Evolutionary conservation across 2,888 invertebrate genomes (phyloP), one percentile per base, ranked within the genome.

Genomic region (Chymomyza procnemis): DNA sequence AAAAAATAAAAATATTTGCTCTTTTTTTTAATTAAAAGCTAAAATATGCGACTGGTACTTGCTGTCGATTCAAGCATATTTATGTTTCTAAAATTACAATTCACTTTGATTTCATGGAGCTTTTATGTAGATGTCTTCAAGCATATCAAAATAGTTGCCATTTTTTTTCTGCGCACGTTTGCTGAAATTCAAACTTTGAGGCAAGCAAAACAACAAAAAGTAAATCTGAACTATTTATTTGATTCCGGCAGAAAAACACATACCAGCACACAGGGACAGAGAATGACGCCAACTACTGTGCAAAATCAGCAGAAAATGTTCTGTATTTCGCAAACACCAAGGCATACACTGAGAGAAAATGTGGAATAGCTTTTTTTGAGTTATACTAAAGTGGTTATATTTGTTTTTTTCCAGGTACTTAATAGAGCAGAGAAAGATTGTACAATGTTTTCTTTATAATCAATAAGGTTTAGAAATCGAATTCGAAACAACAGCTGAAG

Each of bases 181-280:
- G 83, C 83, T 79, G 71, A 82, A 83, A 76, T 75, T n/a, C 73
- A 67, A 74, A 85, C 70, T 73, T n/a, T 19, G 69, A 21, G 64
- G 64, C 72, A 76, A 74, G 58, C 56, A 71, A 76, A 70, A 63
- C 77, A 71, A 63, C 46, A 71, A 54, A 69, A 57, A 59, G 78
- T 73, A 79, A 84, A 84, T 84, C 78, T 74, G 62, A 84, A 84
- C 81, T 79, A 84, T 84, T 82, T 82, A 80, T 83, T 82, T 85
- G 82, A 79, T 83, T 79, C 34, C 81, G 81, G 78, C 81, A 21
- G 4, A 54, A 8, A 52, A n/a, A 47, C n/a, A 47, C 47, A 47
- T 4, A 50, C 18, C 9, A 8, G 18, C 18, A 50, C 4, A 50
- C 8, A 41, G 12, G 12, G 1, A 41, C 34, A 50, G 14, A 50